A percentile compares a stretch with the other conserved stretches of the same genome.
These are phyloP conservation scores for Ornithorhynchus anatinus DNA, from an alignment of 2,113 vertebrate species.

Conservation along the genomic window DNA sequence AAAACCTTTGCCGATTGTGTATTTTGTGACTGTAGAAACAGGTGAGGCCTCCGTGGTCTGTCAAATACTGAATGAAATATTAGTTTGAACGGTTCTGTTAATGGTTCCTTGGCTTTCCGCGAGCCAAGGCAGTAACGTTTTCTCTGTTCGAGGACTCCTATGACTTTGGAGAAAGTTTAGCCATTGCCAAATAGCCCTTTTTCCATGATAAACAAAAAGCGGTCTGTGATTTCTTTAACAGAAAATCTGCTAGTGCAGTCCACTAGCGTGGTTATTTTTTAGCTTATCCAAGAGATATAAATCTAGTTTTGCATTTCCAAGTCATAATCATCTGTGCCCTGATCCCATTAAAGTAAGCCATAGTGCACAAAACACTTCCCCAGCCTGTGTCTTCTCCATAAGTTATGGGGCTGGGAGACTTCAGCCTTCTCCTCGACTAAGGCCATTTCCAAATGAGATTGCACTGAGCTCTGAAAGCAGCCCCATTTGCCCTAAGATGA, in stretches of 20 bases:
- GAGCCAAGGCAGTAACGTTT: constrained; percentile 19
- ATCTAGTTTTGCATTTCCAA: constrained; percentile 13
- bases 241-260: constrained; percentile 1
- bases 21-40: constrained; percentile 25
- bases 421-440: background rate
- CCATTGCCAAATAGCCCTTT: background rate
- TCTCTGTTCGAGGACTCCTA: constrained; percentile 18
- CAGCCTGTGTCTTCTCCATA: background rate
- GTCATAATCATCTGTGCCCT: background rate
- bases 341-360: background rate
- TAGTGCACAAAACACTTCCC: background rate
- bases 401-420: background rate
- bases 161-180: constrained; percentile 25
- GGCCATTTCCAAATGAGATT: background rate
- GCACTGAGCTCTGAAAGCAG: too few species aligned
- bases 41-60: constrained; percentile 11
- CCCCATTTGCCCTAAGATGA: background rate
- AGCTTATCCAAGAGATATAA: background rate
- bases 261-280: constrained; percentile 7
- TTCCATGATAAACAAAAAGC: constrained; percentile 19
- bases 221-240: constrained; percentile 18
- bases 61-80: constrained; percentile 35
- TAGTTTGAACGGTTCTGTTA: constrained; percentile 11
- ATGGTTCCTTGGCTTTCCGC: constrained; percentile 22
- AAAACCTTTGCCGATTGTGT: constrained; percentile 12